Evolutionary conservation across 1,140 invertebrate genomes (phyloP).

Genomic region (Drosophila busckii): DNA sequence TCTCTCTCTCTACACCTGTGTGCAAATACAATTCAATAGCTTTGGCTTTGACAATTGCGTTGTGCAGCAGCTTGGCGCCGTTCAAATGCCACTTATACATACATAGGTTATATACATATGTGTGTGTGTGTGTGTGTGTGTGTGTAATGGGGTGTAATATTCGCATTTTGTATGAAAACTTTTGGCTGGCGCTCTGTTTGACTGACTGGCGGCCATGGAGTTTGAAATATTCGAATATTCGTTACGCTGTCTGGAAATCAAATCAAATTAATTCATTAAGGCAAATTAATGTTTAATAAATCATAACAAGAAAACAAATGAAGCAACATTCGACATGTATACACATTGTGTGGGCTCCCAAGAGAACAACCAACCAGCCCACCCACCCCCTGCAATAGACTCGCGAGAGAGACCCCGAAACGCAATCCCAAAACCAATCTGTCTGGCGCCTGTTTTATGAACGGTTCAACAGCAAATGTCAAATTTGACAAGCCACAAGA

Average conservation of each 20-base stretch:
- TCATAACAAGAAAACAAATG: conserved; percentile 59
- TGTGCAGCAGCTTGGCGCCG: conserved; percentile 49
- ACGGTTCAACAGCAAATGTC: conserved; percentile 71
- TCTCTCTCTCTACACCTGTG: not conserved
- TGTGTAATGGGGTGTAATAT: not conserved
- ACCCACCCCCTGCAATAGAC: not conserved
- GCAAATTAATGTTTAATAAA: conserved; percentile 71
- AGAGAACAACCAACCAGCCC: not conserved
- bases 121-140: not conserved
- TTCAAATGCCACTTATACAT: conserved; percentile 27
- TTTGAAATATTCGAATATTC: too few relatives aligned
- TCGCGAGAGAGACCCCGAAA: too few relatives aligned
- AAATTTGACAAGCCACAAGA: conserved; percentile 59
- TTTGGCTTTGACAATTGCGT: conserved; percentile 45
- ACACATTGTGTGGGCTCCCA: not conserved
- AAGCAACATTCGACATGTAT: conserved; percentile 17
- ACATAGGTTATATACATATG: conserved; percentile 3
- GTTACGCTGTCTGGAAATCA: conserved; percentile 57
- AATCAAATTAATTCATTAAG: conserved; percentile 74
- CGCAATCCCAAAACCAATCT: conserved; percentile 37
- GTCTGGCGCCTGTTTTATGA: conserved; percentile 69
- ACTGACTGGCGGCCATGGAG: too few relatives aligned
- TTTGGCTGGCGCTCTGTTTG: too few relatives aligned
- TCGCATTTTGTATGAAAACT: too few relatives aligned
- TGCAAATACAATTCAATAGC: too few relatives aligned